Evolutionary conservation across 1,140 invertebrate species (phyloP).

Genomic region (Drosophila dunni): DNA sequence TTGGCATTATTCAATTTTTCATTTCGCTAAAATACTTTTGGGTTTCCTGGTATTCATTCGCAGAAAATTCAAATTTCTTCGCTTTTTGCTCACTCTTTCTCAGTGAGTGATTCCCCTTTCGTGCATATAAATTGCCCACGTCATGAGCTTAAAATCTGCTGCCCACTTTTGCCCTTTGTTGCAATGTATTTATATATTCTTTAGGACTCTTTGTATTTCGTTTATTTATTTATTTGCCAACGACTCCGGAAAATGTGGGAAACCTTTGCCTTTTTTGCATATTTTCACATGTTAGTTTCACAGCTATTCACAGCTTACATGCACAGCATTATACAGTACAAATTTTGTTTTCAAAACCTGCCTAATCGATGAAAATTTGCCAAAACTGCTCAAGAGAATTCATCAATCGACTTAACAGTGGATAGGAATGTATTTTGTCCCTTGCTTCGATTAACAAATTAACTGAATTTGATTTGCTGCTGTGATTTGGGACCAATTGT

Average conservation of each 20-base stretch:
- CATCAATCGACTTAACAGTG: background rate
- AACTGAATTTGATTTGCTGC: conserved; percentile 23
- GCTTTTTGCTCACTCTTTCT: conserved; percentile 52
- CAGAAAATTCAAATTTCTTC: conserved; percentile 35
- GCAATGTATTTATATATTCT: conserved; percentile 23
- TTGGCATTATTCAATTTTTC: conserved; percentile 68
- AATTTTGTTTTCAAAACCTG: conserved; percentile 52
- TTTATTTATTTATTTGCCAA: conserved; percentile 62
- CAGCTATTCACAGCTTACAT: conserved; percentile 32
- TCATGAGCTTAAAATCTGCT: conserved; percentile 69
- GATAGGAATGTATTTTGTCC: background rate
- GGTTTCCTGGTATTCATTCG: conserved; percentile 20
- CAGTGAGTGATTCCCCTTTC: conserved; percentile 46
- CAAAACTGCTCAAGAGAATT: conserved; percentile 18
- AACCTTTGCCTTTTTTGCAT: conserved; percentile 48
- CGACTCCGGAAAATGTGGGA: conserved; percentile 52
- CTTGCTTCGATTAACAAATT: conserved; percentile 21
- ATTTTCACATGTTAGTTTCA: conserved; percentile 46
- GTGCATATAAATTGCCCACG: conserved; percentile 64
- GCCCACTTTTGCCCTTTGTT: conserved; percentile 60
- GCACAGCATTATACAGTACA: conserved; percentile 13
- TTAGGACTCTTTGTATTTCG: conserved; percentile 22
- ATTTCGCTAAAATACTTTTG: conserved; percentile 70
- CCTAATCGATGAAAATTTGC: conserved; percentile 49
- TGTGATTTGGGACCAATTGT: conserved; percentile 20